Base-by-base conservation (phyloP, 2,888 invertebrate species). In the Drosophila kanekoi region DNA sequence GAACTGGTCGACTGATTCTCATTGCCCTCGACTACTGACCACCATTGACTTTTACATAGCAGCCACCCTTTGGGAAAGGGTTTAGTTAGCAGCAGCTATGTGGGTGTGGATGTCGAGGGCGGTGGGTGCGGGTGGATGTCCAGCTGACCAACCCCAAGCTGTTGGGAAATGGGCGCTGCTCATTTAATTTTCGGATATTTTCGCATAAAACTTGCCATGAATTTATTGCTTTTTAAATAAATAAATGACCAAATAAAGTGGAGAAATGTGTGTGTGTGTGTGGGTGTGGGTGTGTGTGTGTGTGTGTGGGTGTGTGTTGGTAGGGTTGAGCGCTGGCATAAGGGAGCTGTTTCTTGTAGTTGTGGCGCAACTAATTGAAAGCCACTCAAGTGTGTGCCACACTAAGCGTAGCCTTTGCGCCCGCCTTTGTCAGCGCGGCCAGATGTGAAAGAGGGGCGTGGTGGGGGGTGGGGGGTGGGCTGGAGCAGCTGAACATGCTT, bases 161-260 rank as follows among this genome's bases (percentile, higher is more conserved):
- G 41, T 9, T 45, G 64, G 62, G 49, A 68, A 67, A 72, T 65
- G 75, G 69, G 57, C 68, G 76, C 68, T 83, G 80, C 84, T 84
- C 87, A 89, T 88, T 88, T 88, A 86, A 89, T 89, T 89, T 87
- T 81, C 81, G 82, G 87, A 84, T 86, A 85, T 87, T 89, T 87
- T 77, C 72, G 80, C 83, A 81, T 81, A 80, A 83, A 89, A 87
- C 86, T 90, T 89, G 82, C 87, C 81, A 87, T 89, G 89, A 91
- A 90, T 91, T 91, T 91, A 91, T 90, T 90, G 89, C 82, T 82
- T 87, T 90, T 89, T 89, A 88, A 89, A 90, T 90, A 90, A 90
- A 90, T 89, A 90, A 89, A 86, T 80, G 82, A 85, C 89, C 81
- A 77, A 73, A 82, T 89, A 83, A 87, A 83, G 79, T 84, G 84